Evolutionary conservation across 1,140 invertebrate species (phyloP).

Genomic region (Streblospio benedicti): DNA sequence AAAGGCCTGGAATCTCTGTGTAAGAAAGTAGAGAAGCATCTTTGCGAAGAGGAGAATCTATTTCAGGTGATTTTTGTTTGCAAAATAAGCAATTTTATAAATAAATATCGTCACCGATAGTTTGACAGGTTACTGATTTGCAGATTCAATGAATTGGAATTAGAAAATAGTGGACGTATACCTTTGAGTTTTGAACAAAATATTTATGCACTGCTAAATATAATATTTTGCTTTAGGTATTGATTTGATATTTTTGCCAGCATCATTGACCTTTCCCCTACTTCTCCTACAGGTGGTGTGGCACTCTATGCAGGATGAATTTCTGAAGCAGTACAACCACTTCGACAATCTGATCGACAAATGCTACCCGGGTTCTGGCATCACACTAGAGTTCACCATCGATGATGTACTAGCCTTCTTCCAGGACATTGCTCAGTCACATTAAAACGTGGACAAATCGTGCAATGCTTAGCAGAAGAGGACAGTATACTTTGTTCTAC

Average conservation of each 20-base stretch:
- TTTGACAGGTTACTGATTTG: too few species aligned
- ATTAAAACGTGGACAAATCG: constrained; percentile 58
- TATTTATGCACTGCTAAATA: too few species aligned
- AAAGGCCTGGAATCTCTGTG: constrained; percentile 90
- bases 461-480: too few species aligned
- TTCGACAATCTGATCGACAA: constrained; percentile 86
- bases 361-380: constrained; percentile 93
- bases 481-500: too few species aligned
- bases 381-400: constrained; percentile 90
- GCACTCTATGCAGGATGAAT: constrained; percentile 98
- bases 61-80: constrained; percentile 60
- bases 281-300: constrained; percentile 99
- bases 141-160: too few species aligned
- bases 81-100: too few species aligned
- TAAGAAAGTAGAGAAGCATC: constrained; percentile 93
- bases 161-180: too few species aligned
- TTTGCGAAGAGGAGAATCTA: constrained; percentile 88
- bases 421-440: constrained; percentile 94
- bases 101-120: too few species aligned
- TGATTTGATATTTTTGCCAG: too few species aligned
- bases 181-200: too few species aligned
- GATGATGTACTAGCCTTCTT: constrained; percentile 92
- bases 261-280: too few species aligned
- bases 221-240: too few species aligned
- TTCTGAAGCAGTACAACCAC: constrained; percentile 91